A percentile compares a stretch with the other conserved stretches of the same genome.
Evolutionary conservation across 1,140 invertebrate genomes (phyloP).

Genomic region (Ditylenchus dipsaci): DNA sequence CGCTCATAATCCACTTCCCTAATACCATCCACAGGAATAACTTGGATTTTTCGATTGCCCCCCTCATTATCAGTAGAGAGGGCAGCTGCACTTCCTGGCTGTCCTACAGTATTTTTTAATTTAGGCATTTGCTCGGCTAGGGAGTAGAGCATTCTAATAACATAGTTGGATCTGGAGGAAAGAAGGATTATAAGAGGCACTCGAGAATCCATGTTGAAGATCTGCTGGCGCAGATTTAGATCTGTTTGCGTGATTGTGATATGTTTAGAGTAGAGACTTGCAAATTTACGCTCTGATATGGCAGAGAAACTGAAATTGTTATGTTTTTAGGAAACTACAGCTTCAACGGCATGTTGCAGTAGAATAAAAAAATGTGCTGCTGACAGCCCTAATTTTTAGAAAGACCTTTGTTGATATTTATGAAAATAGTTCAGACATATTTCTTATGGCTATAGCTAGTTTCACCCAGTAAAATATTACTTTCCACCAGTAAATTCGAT

Average conservation of each 20-base stretch:
- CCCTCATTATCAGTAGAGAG: background rate
- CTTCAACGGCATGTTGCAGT: too few relatives aligned
- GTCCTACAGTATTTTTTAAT: background rate
- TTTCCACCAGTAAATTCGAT: too few relatives aligned
- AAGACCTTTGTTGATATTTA: too few relatives aligned
- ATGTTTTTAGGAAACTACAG: too few relatives aligned
- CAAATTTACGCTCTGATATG: background rate
- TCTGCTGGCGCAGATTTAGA: background rate
- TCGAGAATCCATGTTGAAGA: constrained; percentile 19
- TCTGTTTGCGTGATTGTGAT: background rate
- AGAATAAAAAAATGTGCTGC: background rate
- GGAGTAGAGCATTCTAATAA: constrained; percentile 32
- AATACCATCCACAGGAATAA: constrained; percentile 24
- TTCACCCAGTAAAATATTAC: too few relatives aligned
- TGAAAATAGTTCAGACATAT: background rate
- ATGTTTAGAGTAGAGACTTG: background rate
- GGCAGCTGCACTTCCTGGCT: constrained; percentile 6
- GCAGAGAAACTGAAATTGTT: background rate
- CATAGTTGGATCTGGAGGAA: constrained; percentile 29
- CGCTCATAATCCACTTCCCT: constrained; percentile 25
- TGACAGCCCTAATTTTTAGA: background rate
- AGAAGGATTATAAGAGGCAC: constrained; percentile 22
- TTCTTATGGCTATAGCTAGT: background rate
- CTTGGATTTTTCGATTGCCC: constrained; percentile 13
- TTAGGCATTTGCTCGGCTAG: constrained; percentile 25